Base-by-base conservation (phyloP, 2,888 invertebrate genomes). In the Biston stratarius region DNA sequence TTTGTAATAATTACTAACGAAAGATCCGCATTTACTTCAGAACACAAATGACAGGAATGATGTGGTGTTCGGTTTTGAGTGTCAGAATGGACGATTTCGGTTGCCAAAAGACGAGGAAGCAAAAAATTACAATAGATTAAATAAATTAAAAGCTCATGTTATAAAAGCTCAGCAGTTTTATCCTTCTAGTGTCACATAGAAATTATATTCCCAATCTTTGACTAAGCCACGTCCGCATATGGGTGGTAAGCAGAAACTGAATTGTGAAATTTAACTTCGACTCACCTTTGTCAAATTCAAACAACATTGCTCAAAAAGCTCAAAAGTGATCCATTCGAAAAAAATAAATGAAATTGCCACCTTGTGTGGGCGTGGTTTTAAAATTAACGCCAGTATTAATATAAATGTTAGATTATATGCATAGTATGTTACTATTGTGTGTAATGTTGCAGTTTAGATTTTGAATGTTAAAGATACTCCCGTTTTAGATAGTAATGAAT, bases 91-190 rank as follows among this genome's bases (percentile, higher is more conserved):
- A 93, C 92, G 87, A 88, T 90, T 84, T 86, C 80, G 86, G 87
- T 88, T 87, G 90, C 86, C 84, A 82, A 87, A 78, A 82, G 91
- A 92, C 92, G 92, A 89, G 93, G 92, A 92, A 92, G 92, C 92
- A 90, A 59, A 83, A 86, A 82, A 80, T 66, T 72, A 80, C 73
- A 76, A 79, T 74, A 77, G 64, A 2, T 24, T 24, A 2, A 77
- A 78, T 76, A 81, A 84, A 80, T 76, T 78, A 56, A 56, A 61
- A 78, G 72, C 70, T 71, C 70, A 74, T 64, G 48, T 79, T 55
- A 36, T 81, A 81, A 78, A 79, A 83, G 78, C 79, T 81, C 81
- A 82, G 76, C 77, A 82, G 74, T 82, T 79, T 83, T 85, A 83
- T 77, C 79, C 83, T 78, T 78, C 63, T 80, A 75, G 70, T 67